phyloP scores from a whole-genome alignment of 2,888 invertebrate species.

The Amiota minor region DNA sequence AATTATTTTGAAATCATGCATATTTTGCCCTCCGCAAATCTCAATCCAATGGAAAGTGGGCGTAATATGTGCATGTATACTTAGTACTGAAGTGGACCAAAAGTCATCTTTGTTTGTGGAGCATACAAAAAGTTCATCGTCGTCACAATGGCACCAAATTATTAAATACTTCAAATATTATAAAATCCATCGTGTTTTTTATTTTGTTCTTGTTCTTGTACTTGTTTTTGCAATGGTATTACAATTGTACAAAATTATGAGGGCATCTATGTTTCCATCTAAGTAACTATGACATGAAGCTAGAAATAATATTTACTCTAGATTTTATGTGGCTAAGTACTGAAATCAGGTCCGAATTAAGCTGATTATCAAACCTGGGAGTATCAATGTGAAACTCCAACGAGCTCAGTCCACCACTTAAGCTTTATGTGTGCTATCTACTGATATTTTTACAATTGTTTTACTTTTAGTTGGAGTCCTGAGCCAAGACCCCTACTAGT shows the following conservation, averaged over 20 bases:
- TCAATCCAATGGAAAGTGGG: constrained; percentile 6
- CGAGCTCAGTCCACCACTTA: too few species aligned
- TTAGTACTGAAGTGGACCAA: too few species aligned
- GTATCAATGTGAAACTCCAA: too few species aligned
- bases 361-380: too few species aligned
- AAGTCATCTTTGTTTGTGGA: too few species aligned
- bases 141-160: constrained; percentile 68
- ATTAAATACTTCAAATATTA: constrained; percentile 63
- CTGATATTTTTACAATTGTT: too few species aligned
- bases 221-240: not conserved
- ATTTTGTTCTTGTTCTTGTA: not conserved
- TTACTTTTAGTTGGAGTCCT: too few species aligned
- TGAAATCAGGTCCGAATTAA: too few species aligned
- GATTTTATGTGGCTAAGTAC: not conserved
- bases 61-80: constrained; percentile 43
- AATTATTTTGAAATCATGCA: constrained; percentile 59
- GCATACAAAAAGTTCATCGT: constrained; percentile 50
- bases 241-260: too few species aligned
- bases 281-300: not conserved
- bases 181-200: not conserved
- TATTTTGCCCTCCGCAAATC: not conserved
- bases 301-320: constrained; percentile 14
- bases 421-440: too few species aligned
- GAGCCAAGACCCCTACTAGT: too few species aligned
- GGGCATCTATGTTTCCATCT: too few species aligned